These are phyloP conservation scores for Channa maculata DNA, from an alignment of 2,113 vertebrate species.

Conservation along the genomic window DNA sequence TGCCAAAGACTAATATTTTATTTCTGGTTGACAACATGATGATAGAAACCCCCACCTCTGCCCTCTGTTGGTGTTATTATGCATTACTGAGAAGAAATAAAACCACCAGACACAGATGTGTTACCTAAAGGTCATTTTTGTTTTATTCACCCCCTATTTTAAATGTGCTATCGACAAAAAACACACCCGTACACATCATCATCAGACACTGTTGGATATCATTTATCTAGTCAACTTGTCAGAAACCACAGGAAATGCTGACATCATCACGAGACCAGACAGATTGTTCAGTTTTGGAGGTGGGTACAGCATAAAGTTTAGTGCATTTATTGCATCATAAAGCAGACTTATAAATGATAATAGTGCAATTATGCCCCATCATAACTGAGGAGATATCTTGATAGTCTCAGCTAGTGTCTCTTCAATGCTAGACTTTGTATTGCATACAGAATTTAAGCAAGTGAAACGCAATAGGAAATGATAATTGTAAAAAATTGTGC, in stretches of 20 bases:
- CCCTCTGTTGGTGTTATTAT: conserved; percentile 41
- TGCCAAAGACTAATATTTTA: no score
- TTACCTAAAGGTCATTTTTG: conserved; percentile 66
- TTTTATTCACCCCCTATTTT: conserved; percentile 70
- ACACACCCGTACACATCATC: conserved; percentile 58
- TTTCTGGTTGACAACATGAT: neutral
- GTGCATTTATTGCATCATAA: conserved; percentile 85
- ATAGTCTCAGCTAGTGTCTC: conserved; percentile 78
- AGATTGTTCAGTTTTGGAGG: conserved; percentile 67
- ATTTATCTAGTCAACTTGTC: conserved; percentile 36
- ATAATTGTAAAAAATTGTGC: conserved; percentile 78
- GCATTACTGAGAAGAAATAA: conserved; percentile 20
- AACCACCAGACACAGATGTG: conserved; percentile 7
- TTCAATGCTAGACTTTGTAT: conserved; percentile 79
- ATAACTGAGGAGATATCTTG: conserved; percentile 72
- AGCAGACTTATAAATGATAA: conserved; percentile 80
- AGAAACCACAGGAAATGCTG: conserved; percentile 51
- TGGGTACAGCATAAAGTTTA: conserved; percentile 75
- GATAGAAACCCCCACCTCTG: neutral
- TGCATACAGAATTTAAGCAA: conserved; percentile 83
- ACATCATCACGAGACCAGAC: conserved; percentile 61
- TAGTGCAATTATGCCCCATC: conserved; percentile 84
- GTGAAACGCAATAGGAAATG: conserved; percentile 68
- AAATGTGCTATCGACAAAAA: conserved; percentile 65
- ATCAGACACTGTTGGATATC: conserved; percentile 55